Evolutionary conservation across 2,797 vertebrate species (phyloP), one percentile per base, ranked within the genome.

Genomic region (Limnodromus scolopaceus): DNA sequence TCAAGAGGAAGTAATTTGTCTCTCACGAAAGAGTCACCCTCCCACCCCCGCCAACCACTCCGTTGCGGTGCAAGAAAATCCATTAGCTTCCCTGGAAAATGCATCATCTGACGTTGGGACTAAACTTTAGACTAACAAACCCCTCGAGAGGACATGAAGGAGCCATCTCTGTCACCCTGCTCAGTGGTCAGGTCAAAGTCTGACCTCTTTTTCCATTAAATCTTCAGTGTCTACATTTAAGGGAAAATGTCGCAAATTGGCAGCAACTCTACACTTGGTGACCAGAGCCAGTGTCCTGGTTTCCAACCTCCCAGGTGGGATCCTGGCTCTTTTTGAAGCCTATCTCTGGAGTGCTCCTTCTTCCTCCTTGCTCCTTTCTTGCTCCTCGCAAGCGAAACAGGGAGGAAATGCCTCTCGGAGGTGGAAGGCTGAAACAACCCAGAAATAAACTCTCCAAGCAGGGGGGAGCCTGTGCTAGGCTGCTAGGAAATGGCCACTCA

Each of bases 1-100:
- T 95, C 54, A 82, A 96, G 87, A 97, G 97, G 98, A 97, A 95
- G 96, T 97, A 78, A 90, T 93, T 94, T 94, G 84, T 90, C 92
- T 96, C 57, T 32, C 84, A 63, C 43, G 6, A 79, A 89, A 90
- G 61, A 87, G 54, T 70, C 74, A 20, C 84, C 70, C 87, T 97
- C 96, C 94, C 94, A 80, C 46, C 80, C 89, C 93, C 61, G 13
- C 87, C 93, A 90, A 46, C 75, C 80, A 8, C 91, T 74, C 65
- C 3, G 1, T 11, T 7, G 53, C 11, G 3, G 77, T 63, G 61
- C 84, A 55, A 92, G 94, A 3, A 28, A 83, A 72, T 96, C 95
- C 88, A 92, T 97, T 97, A 96, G 65, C 86, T 87, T 95, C 90
- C 92, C 81, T 92, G 84, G 89, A 90, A 96, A 96, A 95, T 85